Percentiles rank a stretch among this genome's conserved stretches.
These are phyloP conservation scores for Alligator sinensis DNA, from an alignment of 2,113 vertebrate species.

Conservation along the genomic window DNA sequence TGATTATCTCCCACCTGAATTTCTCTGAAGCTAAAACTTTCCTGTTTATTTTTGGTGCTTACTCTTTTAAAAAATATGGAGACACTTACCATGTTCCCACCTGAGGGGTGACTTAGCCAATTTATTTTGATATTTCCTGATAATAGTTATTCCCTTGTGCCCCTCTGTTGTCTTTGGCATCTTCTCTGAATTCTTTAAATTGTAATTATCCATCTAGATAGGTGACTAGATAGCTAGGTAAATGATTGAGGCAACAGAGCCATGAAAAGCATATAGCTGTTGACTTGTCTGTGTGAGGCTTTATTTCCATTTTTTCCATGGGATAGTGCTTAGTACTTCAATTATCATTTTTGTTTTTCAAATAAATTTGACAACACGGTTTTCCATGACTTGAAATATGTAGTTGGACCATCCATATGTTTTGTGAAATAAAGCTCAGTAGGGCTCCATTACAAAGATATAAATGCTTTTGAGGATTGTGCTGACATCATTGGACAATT, in stretches of 20 bases:
- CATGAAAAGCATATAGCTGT: neutral
- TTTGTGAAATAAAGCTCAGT: neutral
- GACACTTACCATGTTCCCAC: neutral
- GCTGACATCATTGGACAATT: neutral
- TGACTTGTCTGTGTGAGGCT: neutral
- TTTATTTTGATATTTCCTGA: neutral
- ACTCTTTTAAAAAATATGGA: neutral
- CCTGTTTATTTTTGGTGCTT: neutral
- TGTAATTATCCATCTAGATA: fast-evolving
- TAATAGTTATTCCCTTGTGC: neutral
- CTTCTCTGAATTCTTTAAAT: neutral
- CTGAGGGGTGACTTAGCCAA: neutral
- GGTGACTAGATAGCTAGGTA: neutral
- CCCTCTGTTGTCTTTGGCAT: neutral
- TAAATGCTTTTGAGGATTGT: neutral
- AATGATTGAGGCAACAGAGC: neutral
- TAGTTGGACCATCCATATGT: neutral
- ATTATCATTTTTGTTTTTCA: neutral
- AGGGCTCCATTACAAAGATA: neutral
- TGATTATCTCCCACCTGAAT: neutral
- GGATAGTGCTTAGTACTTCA: neutral
- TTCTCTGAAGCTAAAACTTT: neutral
- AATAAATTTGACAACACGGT: neutral
- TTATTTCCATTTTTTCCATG: neutral
- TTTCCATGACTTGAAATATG: neutral